Conservation (phyloP, 1,140 invertebrate genomes). For the Trinorchestia longiramus region DNA sequence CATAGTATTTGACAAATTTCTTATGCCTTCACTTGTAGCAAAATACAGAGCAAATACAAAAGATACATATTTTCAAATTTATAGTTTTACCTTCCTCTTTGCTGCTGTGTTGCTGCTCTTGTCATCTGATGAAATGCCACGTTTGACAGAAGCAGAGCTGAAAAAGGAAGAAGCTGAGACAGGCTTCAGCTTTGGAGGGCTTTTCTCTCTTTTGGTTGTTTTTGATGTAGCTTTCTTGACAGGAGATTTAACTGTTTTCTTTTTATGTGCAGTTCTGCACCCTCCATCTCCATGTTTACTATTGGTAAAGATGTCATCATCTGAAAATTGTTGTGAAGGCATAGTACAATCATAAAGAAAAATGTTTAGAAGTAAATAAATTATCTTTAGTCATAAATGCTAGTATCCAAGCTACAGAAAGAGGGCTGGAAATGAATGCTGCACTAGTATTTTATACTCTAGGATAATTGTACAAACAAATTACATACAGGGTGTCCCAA, state of each 20-base stretch:
- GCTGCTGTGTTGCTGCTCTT: background rate
- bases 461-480: too few relatives aligned
- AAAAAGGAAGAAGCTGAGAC: background rate
- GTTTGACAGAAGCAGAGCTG: background rate
- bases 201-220: background rate
- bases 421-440: background rate
- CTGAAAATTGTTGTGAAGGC: background rate
- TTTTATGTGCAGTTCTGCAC: background rate
- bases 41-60: background rate
- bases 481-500: too few relatives aligned
- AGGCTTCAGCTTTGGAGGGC: background rate
- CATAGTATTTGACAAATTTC: background rate
- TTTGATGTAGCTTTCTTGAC: background rate
- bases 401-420: background rate
- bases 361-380: background rate
- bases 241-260: background rate
- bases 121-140: background rate
- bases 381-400: background rate
- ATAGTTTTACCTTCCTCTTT: conserved; percentile 22
- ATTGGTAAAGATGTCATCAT: conserved; percentile 2
- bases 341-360: background rate
- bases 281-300: background rate
- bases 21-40: background rate
- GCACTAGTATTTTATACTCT: too few relatives aligned
- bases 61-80: background rate